These are phyloP conservation scores for Trachythela sp. DNA, from an alignment of 64 coral and sea anemone genomes.

Conservation along the genomic window DNA sequence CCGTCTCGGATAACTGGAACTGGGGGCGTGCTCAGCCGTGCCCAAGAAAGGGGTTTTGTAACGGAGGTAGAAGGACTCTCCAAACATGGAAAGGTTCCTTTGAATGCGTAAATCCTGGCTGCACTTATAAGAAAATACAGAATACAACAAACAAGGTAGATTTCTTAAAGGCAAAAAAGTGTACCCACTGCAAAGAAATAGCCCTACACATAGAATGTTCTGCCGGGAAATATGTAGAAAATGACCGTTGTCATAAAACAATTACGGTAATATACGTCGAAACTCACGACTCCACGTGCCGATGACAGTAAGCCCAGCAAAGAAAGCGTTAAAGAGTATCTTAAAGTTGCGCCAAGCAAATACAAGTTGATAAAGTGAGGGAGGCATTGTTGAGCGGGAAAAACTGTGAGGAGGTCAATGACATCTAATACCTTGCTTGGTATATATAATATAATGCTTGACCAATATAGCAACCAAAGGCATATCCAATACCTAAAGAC, in stretches of 20 bases:
- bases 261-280: background rate
- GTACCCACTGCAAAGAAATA: constrained; percentile 31
- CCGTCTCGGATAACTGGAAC: constrained; percentile 53
- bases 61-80: constrained; percentile 36
- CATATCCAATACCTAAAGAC: background rate
- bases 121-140: constrained; percentile 32
- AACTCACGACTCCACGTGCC: background rate
- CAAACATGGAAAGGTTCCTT: constrained; percentile 40
- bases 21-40: constrained; percentile 36
- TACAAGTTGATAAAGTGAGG: constrained; percentile 16
- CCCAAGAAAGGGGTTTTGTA: constrained; percentile 32
- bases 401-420: too few relatives aligned
- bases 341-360: background rate
- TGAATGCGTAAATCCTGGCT: constrained; percentile 32
- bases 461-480: background rate
- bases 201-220: constrained; percentile 26
- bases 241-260: background rate
- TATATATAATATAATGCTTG: too few relatives aligned
- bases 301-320: background rate
- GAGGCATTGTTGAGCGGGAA: background rate
- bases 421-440: too few relatives aligned
- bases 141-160: constrained; percentile 28
- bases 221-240: constrained; percentile 2
- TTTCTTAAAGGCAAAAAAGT: constrained; percentile 27
- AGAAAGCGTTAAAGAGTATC: background rate